Percentiles rank a stretch among this genome's conserved stretches.
phyloP scores from a whole-genome alignment of 2,888 invertebrate species.

The Perithous albicinctus region DNA sequence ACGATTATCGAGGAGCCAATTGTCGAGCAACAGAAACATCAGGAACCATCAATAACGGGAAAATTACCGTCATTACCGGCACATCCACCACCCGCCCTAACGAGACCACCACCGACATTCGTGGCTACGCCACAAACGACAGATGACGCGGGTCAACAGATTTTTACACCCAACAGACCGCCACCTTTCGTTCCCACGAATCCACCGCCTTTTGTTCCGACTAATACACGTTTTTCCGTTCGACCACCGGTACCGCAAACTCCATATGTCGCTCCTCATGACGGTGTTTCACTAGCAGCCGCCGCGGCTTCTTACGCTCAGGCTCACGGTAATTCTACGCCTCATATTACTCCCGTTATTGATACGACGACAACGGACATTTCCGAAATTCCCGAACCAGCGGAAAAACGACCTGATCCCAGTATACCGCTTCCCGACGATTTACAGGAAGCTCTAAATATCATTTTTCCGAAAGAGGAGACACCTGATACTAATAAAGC shows the following conservation, averaged over 20 bases:
- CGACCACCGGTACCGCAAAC: conserved; percentile 70
- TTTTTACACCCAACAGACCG: conserved; percentile 76
- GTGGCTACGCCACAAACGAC: conserved; percentile 47
- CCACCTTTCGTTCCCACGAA: conserved; percentile 77
- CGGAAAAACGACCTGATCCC: conserved; percentile 83
- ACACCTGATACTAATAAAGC: conserved; percentile 76
- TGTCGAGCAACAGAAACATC: conserved; percentile 71
- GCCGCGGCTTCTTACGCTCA: conserved; percentile 70
- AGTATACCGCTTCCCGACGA: conserved; percentile 87
- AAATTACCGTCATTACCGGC: conserved; percentile 63
- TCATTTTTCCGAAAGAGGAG: conserved; percentile 88
- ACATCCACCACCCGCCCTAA: conserved; percentile 71
- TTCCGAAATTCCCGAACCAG: conserved; percentile 82
- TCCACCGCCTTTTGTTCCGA: conserved; percentile 76
- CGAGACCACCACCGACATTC: conserved; percentile 75
- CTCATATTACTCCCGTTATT: conserved; percentile 76
- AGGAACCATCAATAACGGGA: background rate
- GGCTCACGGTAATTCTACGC: conserved; percentile 79
- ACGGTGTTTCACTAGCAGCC: conserved; percentile 68
- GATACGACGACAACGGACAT: conserved; percentile 64
- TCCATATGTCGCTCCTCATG: conserved; percentile 71
- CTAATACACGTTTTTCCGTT: conserved; percentile 69
- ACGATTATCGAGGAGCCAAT: conserved; percentile 80
- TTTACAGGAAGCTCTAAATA: conserved; percentile 89
- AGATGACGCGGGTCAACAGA: conserved; percentile 27